Conservation (phyloP, 2,888 invertebrate species). For the Brenthis daphne region DNA sequence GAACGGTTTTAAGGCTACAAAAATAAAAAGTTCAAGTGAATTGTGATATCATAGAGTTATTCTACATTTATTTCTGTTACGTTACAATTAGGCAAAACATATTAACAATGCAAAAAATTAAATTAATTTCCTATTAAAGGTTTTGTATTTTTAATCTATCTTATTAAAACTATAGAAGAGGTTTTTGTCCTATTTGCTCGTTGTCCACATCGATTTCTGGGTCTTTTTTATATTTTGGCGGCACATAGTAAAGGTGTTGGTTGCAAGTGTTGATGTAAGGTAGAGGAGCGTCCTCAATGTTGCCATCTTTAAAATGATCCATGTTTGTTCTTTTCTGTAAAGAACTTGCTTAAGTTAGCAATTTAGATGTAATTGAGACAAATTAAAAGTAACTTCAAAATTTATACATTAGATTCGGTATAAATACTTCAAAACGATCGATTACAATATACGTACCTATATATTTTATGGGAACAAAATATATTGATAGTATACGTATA, state of each 20-base stretch:
- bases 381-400: background rate
- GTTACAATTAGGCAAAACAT: too few relatives aligned
- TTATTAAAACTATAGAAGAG: slow-evolving; percentile 32
- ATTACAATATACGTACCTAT: too few relatives aligned
- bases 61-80: too few relatives aligned
- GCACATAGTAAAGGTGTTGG: slow-evolving; percentile 1
- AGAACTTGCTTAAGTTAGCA: background rate
- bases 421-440: too few relatives aligned
- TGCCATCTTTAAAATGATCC: slow-evolving; percentile 1
- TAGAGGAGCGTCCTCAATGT: slow-evolving; percentile 2
- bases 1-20: too few relatives aligned
- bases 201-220: slow-evolving; percentile 57
- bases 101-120: too few relatives aligned
- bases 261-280: background rate
- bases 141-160: slow-evolving; percentile 1
- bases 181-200: slow-evolving; percentile 50
- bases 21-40: too few relatives aligned
- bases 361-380: background rate
- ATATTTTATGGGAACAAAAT: too few relatives aligned
- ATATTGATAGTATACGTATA: background rate
- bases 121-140: too few relatives aligned
- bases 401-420: too few relatives aligned
- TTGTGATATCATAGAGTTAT: too few relatives aligned
- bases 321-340: slow-evolving; percentile 29
- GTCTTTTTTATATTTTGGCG: slow-evolving; percentile 60